Evolutionary conservation across 1,140 invertebrate genomes (phyloP).

Genomic region (Drosophila sturtevanti): DNA sequence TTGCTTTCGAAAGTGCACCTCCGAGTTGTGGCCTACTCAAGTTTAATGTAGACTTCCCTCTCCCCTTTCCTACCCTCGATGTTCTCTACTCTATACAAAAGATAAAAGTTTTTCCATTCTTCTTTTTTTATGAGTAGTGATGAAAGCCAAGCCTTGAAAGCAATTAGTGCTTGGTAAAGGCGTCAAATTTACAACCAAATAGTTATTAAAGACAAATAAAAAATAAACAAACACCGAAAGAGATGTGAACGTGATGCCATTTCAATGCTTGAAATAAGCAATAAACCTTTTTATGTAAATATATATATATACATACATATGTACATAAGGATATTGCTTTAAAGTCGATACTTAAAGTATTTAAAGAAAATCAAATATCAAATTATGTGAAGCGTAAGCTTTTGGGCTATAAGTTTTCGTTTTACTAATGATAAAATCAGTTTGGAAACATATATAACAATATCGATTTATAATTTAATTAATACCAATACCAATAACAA

Average conservation of each 20-base stretch:
- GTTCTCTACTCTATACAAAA: background rate
- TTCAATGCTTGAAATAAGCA: background rate
- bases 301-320: too few relatives aligned
- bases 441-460: too few relatives aligned
- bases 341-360: background rate
- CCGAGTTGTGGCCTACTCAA: slow-evolving; percentile 26
- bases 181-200: slow-evolving; percentile 34
- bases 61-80: too few relatives aligned
- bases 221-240: background rate
- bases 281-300: background rate
- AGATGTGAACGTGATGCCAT: slow-evolving; percentile 6
- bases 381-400: too few relatives aligned
- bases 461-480: too few relatives aligned
- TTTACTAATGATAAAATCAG: too few relatives aligned
- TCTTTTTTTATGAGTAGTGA: background rate
- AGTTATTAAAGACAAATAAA: slow-evolving; percentile 10
- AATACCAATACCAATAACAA: too few relatives aligned
- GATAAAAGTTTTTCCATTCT: background rate
- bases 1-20: slow-evolving; percentile 50
- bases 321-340: background rate
- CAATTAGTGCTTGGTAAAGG: slow-evolving; percentile 48
- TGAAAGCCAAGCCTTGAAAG: slow-evolving; percentile 34
- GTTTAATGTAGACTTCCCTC: background rate
- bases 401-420: too few relatives aligned
- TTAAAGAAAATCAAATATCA: too few relatives aligned